Base-by-base conservation (phyloP, 2,888 invertebrate species). In the Limnephilus rhombicus region DNA sequence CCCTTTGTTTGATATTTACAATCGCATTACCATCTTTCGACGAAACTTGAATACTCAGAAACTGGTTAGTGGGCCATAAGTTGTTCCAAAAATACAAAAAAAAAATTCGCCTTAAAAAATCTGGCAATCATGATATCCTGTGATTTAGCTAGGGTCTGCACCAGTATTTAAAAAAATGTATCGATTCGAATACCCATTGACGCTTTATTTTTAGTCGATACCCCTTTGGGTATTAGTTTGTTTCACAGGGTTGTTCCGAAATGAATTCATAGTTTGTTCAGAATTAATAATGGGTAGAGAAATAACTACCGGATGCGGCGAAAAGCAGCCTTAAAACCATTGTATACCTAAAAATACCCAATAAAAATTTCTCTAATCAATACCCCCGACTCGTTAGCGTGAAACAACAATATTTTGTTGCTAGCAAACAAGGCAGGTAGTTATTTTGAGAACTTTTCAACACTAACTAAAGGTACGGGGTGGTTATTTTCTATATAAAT, bases 351-450 rank as follows among this genome's bases (percentile, higher is more conserved):
- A 24, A 24, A 68, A 68, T n/a, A 68, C 24, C 68, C 24, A 68
- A 68, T 9, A 68, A 68, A n/a, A 68, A 24, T n/a, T n/a, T 24
- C 9, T 18, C 34, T 83, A 37, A 82, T 41, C 15, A 15, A 83
- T 34, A 37, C 83, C 83, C 83, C 37, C 24, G 18, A 37, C 82
- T 11, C 37, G 24, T 37, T 83, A 37, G 13, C 18, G 18, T 34
- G 7, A 83, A 37, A 83, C 37, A 83, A 83, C 34, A 83, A 83
- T 83, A 83, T 83, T 83, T 37, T 83, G 15, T 34, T 83, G 18
- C 83, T n/a, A 37, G 83, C 34, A 31, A 83, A 83, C 34, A 83
- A 18, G 24, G n/a, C 68, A 68, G n/a, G 9, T 7, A 68, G 24
- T n/a, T 7, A 68, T 9, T 68, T 24, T 9, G n/a, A 24, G 2